Base-by-base conservation (phyloP, 2,888 invertebrate genomes). In the Tyria jacobaeae region DNA sequence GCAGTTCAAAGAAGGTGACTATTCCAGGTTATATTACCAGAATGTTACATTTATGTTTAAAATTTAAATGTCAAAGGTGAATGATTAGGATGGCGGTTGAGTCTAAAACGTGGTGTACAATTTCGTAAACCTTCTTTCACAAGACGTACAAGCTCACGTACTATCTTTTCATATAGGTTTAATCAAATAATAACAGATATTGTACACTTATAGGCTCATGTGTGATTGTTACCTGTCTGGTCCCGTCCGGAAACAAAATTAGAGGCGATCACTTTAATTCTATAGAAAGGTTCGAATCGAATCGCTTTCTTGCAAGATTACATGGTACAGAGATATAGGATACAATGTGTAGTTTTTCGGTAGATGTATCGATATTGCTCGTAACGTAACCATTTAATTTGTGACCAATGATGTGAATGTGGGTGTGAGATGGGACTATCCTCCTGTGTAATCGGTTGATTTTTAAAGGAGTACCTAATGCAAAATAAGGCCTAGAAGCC, bases 161-260 rank as follows among this genome's bases (percentile, higher is more conserved):
- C 31, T 14, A 12, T 37, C 27, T 49, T 57, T 39, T 57, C 37
- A 37, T 49, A 27, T n/a, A 47, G 10, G 15, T 6, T 17, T 37
- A 57, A 49, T 57, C 37, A 39, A 49, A 49, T 57, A 39, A 57
- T 57, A 27, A 17, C 49, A 27, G 37, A 39, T 56, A 25, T 31
- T 25, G 47, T 56, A 34, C 47, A 10, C 17, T 49, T 37, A 24
- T 52, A 52, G 3, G 37, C 21, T 10, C 35, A 6, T 21, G 41
- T 72, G 54, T 75, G 72, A 72, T 75, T 60, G 69, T 57, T 44
- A 48, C 35, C 55, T 64, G 57, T 60, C 27, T 44, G 35, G 47
- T 68, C 66, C 64, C 57, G 62, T 66, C 57, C 69, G 74, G 71
- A 67, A 69, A 71, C 71, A 67, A 64, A 76, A 75, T 74, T 77